phyloP scores from a whole-genome alignment of 1,140 invertebrate genomes.

The Bactericera cockerelli region DNA sequence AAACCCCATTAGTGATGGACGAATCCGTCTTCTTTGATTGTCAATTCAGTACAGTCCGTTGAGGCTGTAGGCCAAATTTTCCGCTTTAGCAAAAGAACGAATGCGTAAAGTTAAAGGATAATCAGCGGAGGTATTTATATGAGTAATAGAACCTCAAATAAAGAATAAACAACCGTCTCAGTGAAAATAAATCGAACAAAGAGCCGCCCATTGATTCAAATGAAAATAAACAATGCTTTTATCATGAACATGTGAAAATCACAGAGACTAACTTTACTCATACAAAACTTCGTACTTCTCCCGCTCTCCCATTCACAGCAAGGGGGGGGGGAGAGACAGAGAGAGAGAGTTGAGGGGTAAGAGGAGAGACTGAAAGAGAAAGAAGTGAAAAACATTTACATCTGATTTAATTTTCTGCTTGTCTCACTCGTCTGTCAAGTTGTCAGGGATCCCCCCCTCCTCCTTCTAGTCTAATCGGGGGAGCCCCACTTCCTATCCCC shows the following conservation, averaged over 20 bases:
- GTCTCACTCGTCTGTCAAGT: neutral
- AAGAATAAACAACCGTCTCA: too few species aligned
- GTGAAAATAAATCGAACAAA: neutral
- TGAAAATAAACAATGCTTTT: slow-evolving; percentile 7
- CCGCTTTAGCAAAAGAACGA: too few species aligned
- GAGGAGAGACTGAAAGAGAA: neutral
- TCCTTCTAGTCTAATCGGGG: too few species aligned
- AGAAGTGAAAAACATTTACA: slow-evolving; percentile 6
- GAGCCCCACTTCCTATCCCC: too few species aligned
- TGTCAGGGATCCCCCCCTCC: neutral
- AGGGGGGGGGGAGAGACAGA: neutral
- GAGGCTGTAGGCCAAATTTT: too few species aligned
- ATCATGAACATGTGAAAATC: slow-evolving; percentile 8
- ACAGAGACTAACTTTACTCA: neutral
- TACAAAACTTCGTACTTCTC: neutral
- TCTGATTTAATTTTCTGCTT: slow-evolving; percentile 8
- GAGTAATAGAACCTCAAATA: too few species aligned
- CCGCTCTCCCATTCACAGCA: neutral
- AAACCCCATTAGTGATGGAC: too few species aligned
- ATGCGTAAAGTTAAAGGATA: too few species aligned
- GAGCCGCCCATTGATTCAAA: neutral
- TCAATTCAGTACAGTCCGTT: too few species aligned
- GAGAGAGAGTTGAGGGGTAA: neutral
- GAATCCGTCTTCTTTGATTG: too few species aligned
- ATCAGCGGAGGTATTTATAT: too few species aligned